These are phyloP conservation scores for Idaea aversata DNA, from an alignment of 2,888 invertebrate species.

Conservation along the genomic window DNA sequence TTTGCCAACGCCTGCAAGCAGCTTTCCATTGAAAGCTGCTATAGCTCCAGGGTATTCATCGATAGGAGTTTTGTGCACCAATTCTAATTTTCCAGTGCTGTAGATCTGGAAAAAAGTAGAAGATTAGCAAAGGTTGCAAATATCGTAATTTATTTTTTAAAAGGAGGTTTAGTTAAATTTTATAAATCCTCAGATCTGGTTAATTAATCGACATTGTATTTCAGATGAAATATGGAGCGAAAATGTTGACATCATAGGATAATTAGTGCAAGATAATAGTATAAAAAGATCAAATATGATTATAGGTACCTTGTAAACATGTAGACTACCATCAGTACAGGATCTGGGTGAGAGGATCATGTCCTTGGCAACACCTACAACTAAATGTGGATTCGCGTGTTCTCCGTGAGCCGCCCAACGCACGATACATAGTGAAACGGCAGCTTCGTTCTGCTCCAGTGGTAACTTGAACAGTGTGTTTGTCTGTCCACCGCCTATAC, in stretches of 20 bases:
- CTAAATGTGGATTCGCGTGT: constrained; percentile 74
- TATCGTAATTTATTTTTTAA: constrained; percentile 14
- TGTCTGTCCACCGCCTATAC: constrained; percentile 79
- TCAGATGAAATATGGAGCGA: constrained; percentile 76
- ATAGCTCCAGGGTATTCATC: constrained; percentile 96
- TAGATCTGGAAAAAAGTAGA: constrained; percentile 72
- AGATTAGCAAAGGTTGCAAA: neutral
- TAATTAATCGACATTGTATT: constrained; percentile 76
- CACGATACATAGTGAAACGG: constrained; percentile 91
- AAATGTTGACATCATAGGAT: constrained; percentile 63
- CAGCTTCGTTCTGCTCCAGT: constrained; percentile 97
- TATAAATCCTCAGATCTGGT: constrained; percentile 67
- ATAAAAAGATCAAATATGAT: neutral
- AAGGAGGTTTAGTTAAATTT: neutral
- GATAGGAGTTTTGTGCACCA: constrained; percentile 95
- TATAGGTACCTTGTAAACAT: constrained; percentile 86
- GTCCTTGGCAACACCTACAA: constrained; percentile 96
- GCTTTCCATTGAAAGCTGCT: constrained; percentile 94
- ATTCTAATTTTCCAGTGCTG: constrained; percentile 91
- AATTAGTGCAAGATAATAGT: neutral
- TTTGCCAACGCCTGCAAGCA: constrained; percentile 95
- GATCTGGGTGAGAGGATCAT: constrained; percentile 93
- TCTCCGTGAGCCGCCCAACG: constrained; percentile 85
- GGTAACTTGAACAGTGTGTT: constrained; percentile 88
- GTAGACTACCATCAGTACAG: constrained; percentile 90